phyloP scores from a whole-genome alignment of 2,113 vertebrate genomes.

The Labeo rohita region DNA sequence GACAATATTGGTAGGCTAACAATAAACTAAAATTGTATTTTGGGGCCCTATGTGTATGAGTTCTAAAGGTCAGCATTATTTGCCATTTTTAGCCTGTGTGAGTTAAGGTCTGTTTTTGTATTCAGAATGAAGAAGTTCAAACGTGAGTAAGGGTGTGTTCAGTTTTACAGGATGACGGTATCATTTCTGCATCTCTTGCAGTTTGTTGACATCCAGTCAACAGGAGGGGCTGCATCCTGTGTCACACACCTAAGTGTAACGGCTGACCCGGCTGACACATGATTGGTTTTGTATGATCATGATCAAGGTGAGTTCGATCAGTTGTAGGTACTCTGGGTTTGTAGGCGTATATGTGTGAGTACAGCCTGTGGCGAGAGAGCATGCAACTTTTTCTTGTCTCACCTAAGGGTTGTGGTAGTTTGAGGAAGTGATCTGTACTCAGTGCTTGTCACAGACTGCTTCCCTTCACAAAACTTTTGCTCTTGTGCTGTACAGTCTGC shows the following conservation, averaged over 20 bases:
- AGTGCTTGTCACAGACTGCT: slow-evolving; percentile 54
- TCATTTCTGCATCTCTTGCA: background rate
- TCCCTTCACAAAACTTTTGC: slow-evolving; percentile 41
- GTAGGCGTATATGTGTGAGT: slow-evolving; percentile 39
- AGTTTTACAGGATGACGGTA: background rate
- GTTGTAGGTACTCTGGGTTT: background rate
- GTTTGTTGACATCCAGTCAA: background rate
- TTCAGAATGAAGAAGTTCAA: background rate
- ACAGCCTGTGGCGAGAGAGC: background rate
- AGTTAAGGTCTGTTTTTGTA: background rate
- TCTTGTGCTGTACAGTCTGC: slow-evolving; percentile 7
- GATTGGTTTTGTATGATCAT: background rate
- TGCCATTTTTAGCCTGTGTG: background rate
- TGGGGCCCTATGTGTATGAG: background rate
- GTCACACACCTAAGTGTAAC: background rate
- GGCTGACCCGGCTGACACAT: background rate
- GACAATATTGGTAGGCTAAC: background rate
- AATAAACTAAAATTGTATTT: background rate
- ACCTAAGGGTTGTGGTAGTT: slow-evolving; percentile 57
- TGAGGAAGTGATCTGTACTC: slow-evolving; percentile 73
- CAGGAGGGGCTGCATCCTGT: slow-evolving; percentile 15
- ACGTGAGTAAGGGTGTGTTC: slow-evolving; percentile 7
- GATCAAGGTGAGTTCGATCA: background rate
- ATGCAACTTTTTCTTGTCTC: slow-evolving; percentile 69
- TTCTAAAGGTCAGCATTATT: background rate